Evolutionary conservation across 1,140 invertebrate species (phyloP), one percentile per base, ranked within the genome.

Genomic region (Lerema accius): DNA sequence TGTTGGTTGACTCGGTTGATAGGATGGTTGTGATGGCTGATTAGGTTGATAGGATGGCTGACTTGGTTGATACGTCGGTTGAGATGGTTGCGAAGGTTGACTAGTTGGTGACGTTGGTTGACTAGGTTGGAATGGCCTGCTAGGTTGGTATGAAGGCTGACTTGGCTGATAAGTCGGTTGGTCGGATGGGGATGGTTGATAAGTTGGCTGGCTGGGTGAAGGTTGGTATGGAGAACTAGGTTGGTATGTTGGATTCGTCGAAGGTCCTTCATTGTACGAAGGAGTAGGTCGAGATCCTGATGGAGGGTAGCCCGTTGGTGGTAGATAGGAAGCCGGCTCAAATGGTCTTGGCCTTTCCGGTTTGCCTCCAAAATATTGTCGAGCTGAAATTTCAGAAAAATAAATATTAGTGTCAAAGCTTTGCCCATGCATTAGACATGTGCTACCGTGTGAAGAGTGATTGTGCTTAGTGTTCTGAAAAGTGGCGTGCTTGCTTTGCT

Each of bases 331-430:
- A 4, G 91, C 82, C 19, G 93, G 91, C 72, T 94, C 92, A 78
- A 95, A 95, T 0, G 94, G 94, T 56, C 94, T 91, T 4, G 94
- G 94, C 69, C 91, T 93, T 59, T 95, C 93, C 1, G 93, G 93
- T 58, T 94, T 94, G 13, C 92, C 90, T 67, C 93, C 92, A 3
- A 82, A 84, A 59, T 93, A 93, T 26, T 95, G 94, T 23, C 94
- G 93, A 81, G 92, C 94, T 95, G 87, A 66, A 92, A 92, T 71
- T 55, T 59, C 43, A 67, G 43, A 53, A 68, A 67, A 28, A 64
- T 51, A 11, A 11, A 51, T 45, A 64, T 76, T 67, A 69, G 11
- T 43, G 23, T 23, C 5, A 48, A 23, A 9, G 26, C 15, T 14
- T 49, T 58, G n/a, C n/a, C n/a, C 28, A 42, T n/a, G 14, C 6